Percentiles rank a stretch among this genome's conserved stretches.
phyloP scores from a whole-genome alignment of 2,888 invertebrate species.

The Drosophila hawaiiensis region DNA sequence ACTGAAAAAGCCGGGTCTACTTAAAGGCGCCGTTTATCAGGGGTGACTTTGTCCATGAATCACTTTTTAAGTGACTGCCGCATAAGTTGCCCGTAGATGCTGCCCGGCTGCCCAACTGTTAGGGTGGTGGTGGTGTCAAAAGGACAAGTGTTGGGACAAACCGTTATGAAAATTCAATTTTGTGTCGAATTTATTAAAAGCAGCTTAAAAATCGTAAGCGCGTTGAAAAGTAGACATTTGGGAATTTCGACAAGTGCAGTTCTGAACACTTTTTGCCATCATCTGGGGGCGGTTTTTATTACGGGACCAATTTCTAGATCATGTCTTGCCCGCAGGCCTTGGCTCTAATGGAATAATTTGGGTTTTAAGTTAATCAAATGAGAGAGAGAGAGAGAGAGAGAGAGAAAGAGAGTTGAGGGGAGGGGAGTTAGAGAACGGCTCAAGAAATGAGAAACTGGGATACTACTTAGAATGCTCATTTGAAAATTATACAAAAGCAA shows the following conservation, averaged over 20 bases:
- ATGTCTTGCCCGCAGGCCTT: conserved; percentile 72
- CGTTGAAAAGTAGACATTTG: conserved; percentile 83
- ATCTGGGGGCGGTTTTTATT: conserved; percentile 42
- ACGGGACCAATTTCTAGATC: conserved; percentile 32
- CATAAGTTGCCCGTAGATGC: conserved; percentile 39
- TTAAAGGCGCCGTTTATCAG: conserved; percentile 20
- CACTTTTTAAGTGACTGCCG: conserved; percentile 83
- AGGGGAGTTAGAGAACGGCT: neutral
- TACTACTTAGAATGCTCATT: conserved; percentile 14
- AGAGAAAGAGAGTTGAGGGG: neutral
- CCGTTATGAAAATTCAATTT: conserved; percentile 85
- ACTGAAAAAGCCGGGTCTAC: conserved; percentile 18
- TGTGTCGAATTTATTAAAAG: conserved; percentile 84
- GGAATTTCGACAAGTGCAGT: conserved; percentile 79
- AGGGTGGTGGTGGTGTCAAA: conserved; percentile 70
- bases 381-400: neutral
- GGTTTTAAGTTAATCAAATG: conserved; percentile 67
- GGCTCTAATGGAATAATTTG: conserved; percentile 73
- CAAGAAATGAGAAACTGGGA: neutral
- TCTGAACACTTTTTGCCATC: conserved; percentile 31
- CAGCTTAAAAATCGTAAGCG: conserved; percentile 80
- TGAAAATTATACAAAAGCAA: conserved; percentile 20
- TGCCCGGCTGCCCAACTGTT: conserved; percentile 3
- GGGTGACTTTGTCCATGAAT: conserved; percentile 80
- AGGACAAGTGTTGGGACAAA: conserved; percentile 71